Conservation (phyloP, 2,797 vertebrate species). For the Menidia menidia region DNA sequence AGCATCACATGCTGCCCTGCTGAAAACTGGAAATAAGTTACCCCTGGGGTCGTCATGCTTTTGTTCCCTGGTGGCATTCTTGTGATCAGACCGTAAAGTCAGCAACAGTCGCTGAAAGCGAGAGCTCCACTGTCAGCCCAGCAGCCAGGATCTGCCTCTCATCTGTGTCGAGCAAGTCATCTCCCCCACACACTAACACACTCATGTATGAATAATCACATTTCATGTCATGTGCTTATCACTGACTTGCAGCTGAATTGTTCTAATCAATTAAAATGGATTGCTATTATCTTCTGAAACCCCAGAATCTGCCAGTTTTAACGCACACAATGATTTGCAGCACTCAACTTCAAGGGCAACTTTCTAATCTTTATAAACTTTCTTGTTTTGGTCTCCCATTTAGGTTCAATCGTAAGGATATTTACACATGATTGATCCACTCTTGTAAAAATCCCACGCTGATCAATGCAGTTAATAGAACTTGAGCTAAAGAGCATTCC, state of each 20-base stretch:
- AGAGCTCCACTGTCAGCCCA: not conserved
- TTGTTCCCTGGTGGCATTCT: not conserved
- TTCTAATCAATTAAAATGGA: not conserved
- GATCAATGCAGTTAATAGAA: too few species aligned
- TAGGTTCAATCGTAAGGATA: not conserved
- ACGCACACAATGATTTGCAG: not conserved
- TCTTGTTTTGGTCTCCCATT: not conserved
- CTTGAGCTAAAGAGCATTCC: not conserved
- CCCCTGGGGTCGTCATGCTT: too few species aligned
- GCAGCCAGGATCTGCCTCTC: slow-evolving; percentile 2
- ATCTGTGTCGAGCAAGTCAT: not conserved
- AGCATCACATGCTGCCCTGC: slow-evolving; percentile 47
- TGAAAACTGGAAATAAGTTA: slow-evolving; percentile 12
- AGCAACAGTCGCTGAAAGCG: too few species aligned
- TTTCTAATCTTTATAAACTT: not conserved
- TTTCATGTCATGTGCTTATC: slow-evolving; percentile 5
- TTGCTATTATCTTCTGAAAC: too few species aligned
- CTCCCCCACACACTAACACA: slow-evolving; percentile 7
- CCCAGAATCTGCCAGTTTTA: not conserved
- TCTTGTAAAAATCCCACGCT: too few species aligned
- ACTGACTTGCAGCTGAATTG: slow-evolving; percentile 4
- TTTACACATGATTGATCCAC: too few species aligned
- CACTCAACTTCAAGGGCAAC: not conserved
- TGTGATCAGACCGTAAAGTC: slow-evolving; percentile 2
- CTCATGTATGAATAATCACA: slow-evolving; percentile 15